Percentiles rank a stretch among this genome's conserved stretches.
Conservation (phyloP, 2,797 vertebrate genomes). For the Bryconaethiops microstoma region DNA sequence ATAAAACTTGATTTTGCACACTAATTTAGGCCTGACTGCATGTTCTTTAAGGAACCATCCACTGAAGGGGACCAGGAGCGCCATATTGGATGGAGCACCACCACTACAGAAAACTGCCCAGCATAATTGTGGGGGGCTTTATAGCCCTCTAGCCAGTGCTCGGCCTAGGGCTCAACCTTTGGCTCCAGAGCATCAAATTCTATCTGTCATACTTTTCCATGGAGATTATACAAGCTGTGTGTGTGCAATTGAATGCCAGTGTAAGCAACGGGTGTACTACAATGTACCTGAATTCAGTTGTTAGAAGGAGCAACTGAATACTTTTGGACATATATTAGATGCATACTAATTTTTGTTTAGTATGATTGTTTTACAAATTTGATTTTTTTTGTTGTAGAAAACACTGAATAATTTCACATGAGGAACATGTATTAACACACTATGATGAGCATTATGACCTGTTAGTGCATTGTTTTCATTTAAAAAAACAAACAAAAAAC, state of each 20-base stretch:
- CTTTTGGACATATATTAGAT: not conserved
- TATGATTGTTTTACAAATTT: not conserved
- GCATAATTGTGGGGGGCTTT: not conserved
- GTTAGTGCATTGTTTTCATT: constrained; percentile 9
- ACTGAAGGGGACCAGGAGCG: too few species aligned
- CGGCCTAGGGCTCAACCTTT: not conserved
- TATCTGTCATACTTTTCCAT: not conserved
- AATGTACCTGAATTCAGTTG: not conserved
- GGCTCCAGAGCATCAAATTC: not conserved
- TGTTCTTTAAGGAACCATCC: not conserved
- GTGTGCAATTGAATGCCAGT: too few species aligned
- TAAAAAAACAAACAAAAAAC: not conserved
- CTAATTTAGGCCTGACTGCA: constrained; percentile 1
- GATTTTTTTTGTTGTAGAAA: not conserved
- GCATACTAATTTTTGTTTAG: not conserved
- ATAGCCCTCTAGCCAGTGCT: not conserved
- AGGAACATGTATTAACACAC: constrained; percentile 39
- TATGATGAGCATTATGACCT: constrained; percentile 44
- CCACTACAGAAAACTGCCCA: not conserved
- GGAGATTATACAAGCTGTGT: not conserved
- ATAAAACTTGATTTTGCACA: not conserved
- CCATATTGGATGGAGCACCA: not conserved
- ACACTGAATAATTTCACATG: constrained; percentile 1
- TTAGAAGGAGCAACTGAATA: not conserved
- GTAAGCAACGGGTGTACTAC: not conserved